These are phyloP conservation scores for Hirtodrosophila duncani DNA, from an alignment of 2,888 invertebrate species.

Conservation along the genomic window DNA sequence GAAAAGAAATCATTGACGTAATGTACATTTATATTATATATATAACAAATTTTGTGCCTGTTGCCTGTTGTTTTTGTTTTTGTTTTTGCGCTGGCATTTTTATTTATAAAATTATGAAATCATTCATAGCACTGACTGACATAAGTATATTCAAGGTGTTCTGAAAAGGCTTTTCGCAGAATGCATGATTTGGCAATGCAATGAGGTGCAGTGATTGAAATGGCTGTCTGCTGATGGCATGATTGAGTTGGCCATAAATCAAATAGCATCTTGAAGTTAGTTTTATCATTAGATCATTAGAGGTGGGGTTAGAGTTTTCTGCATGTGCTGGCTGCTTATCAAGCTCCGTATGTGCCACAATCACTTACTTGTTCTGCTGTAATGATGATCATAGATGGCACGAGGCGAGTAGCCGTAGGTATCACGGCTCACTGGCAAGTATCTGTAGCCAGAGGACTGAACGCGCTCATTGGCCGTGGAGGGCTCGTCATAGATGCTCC, in stretches of 20 bases:
- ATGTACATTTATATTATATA: slow-evolving; percentile 21
- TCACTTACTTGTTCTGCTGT: slow-evolving; percentile 92
- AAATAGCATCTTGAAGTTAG: too few species aligned
- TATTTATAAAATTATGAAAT: slow-evolving; percentile 73
- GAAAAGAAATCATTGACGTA: slow-evolving; percentile 59
- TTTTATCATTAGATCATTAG: too few species aligned
- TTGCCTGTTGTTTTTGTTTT: slow-evolving; percentile 4
- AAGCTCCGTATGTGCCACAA: too few species aligned
- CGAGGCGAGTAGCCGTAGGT: slow-evolving; percentile 93
- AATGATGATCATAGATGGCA: slow-evolving; percentile 91
- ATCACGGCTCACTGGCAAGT: slow-evolving; percentile 93
- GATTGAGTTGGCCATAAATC: slow-evolving; percentile 21
- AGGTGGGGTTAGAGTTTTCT: slow-evolving; percentile 37
- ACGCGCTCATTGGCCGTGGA: slow-evolving; percentile 89
- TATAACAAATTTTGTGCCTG: neutral
- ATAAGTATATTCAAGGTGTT: slow-evolving; percentile 39
- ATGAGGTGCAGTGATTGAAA: slow-evolving; percentile 26
- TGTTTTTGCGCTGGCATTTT: slow-evolving; percentile 30
- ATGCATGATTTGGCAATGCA: slow-evolving; percentile 24
- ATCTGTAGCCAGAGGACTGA: slow-evolving; percentile 92
- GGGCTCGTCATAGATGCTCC: slow-evolving; percentile 93
- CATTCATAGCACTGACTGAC: slow-evolving; percentile 50
- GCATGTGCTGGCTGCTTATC: slow-evolving; percentile 40
- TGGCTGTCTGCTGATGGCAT: slow-evolving; percentile 21
- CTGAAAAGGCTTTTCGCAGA: slow-evolving; percentile 19